Percentiles rank a stretch among this genome's conserved stretches.
Evolutionary conservation across 1,140 invertebrate species (phyloP).

Genomic region (Thereuonema tuberculata): DNA sequence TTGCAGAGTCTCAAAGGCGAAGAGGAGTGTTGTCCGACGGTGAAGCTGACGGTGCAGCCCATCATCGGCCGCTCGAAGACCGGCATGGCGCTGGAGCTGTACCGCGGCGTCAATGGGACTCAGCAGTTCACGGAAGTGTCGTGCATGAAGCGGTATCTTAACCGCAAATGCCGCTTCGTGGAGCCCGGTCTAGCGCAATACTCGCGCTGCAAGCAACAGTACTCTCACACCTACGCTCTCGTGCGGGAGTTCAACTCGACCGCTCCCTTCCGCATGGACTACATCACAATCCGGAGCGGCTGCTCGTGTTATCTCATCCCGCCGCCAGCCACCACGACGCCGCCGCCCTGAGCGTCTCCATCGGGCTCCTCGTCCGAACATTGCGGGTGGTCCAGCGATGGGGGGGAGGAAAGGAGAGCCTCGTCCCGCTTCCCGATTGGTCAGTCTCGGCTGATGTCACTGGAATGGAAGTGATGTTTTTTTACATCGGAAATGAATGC

Average conservation of each 20-base stretch:
- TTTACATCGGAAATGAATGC: too few relatives aligned
- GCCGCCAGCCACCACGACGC: neutral
- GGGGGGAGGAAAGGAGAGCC: too few relatives aligned
- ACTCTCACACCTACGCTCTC: slow-evolving; percentile 70
- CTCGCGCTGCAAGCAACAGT: slow-evolving; percentile 65
- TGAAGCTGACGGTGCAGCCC: neutral
- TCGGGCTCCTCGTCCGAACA: too few relatives aligned
- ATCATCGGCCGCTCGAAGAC: neutral
- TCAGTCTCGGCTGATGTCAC: too few relatives aligned
- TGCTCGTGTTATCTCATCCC: neutral
- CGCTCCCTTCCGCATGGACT: neutral
- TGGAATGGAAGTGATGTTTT: too few relatives aligned
- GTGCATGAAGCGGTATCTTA: slow-evolving; percentile 50
- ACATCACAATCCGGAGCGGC: neutral
- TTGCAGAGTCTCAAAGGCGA: neutral
- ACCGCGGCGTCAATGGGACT: neutral
- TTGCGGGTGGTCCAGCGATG: too few relatives aligned
- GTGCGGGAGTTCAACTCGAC: slow-evolving; percentile 36
- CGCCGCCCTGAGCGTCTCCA: neutral
- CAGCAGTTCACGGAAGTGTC: slow-evolving; percentile 63
- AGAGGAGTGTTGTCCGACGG: neutral
- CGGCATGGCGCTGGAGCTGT: neutral
- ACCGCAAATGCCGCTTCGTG: slow-evolving; percentile 59
- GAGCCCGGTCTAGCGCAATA: slow-evolving; percentile 49
- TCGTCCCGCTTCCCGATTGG: too few relatives aligned